Evolutionary conservation across 2,888 invertebrate species (phyloP), one percentile per base, ranked within the genome.

Genomic region (Idaea aversata): DNA sequence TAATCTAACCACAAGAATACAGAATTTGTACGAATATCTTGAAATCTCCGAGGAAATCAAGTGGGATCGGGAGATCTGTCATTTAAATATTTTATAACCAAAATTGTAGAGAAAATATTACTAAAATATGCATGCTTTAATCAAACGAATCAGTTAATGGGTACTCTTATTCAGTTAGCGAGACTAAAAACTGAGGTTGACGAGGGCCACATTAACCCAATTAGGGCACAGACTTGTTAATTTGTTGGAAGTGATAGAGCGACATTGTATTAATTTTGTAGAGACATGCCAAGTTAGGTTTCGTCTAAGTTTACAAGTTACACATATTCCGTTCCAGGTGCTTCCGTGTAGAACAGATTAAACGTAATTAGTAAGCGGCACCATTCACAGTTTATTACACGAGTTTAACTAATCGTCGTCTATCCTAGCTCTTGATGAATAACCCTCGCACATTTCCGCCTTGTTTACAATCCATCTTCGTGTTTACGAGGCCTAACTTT

Each of bases 401-500:
- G 69, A 77, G 74, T 78, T 77, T 76, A 77, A 82, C 76, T 78
- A 79, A 82, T 82, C 74, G 76, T 70, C 68, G 75, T 73, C 75
- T 73, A 79, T 81, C 77, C 73, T 74, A 70, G 72, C 66, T 72
- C 70, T 72, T 82, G 83, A 85, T 75, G 74, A 73, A 83, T 82
- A 82, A 82, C 84, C 86, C 78, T 82, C 84, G 80, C 82, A 82
- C 82, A 84, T 85, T 87, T 82, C 78, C 66, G 74, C 65, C 75
- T 80, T 82, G 81, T 85, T 86, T 83, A 83, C 81, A 75, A 79
- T 79, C 75, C 73, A 75, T 83, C 80, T 80, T 80, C 69, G 65
- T 75, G 66, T 71, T 73, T 74, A 83, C 83, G 79, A 68, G 80
- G 78, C 72, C 75, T 70, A 75, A 72, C 75, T 70, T 74, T 70